A percentile compares a stretch with the other conserved stretches of the same genome.
Evolutionary conservation across 2,888 invertebrate genomes (phyloP).

Genomic region (Tupiocoris notatus): DNA sequence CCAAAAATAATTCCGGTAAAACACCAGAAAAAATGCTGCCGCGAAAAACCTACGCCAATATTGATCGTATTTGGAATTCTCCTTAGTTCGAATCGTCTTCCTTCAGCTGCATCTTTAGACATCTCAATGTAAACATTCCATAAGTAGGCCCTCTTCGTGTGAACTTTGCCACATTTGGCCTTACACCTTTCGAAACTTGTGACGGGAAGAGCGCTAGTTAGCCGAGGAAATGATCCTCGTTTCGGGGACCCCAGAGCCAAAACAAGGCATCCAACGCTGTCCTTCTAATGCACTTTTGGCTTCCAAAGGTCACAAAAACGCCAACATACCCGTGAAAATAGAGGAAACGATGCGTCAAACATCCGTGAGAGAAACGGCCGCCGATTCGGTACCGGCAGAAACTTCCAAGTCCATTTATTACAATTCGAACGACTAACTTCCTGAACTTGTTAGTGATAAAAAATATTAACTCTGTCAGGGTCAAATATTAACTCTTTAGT

Average conservation of each 20-base stretch:
- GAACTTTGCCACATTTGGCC: slow-evolving; percentile 28
- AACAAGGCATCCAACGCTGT: background rate
- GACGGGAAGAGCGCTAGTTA: slow-evolving; percentile 35
- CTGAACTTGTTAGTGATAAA: background rate
- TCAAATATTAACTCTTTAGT: no score
- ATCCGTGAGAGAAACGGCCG: background rate
- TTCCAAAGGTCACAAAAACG: background rate
- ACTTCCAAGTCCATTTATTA: background rate
- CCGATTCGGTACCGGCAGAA: background rate
- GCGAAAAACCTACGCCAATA: no score
- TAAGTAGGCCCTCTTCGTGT: background rate
- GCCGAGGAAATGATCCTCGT: slow-evolving; percentile 36
- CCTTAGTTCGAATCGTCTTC: no score
- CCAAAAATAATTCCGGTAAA: no score
- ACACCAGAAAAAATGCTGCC: no score
- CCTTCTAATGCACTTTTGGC: background rate
- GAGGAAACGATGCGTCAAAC: slow-evolving; percentile 37
- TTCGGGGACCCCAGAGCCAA: background rate
- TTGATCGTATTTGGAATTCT: no score
- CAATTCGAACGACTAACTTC: background rate
- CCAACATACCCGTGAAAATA: background rate
- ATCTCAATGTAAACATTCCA: background rate
- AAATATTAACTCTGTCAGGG: no score
- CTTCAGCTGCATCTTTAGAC: background rate
- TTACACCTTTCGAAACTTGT: background rate